Evolutionary conservation across 1,140 invertebrate species (phyloP), one percentile per base, ranked within the genome.

Genomic region (Drosophila subpulchrella): DNA sequence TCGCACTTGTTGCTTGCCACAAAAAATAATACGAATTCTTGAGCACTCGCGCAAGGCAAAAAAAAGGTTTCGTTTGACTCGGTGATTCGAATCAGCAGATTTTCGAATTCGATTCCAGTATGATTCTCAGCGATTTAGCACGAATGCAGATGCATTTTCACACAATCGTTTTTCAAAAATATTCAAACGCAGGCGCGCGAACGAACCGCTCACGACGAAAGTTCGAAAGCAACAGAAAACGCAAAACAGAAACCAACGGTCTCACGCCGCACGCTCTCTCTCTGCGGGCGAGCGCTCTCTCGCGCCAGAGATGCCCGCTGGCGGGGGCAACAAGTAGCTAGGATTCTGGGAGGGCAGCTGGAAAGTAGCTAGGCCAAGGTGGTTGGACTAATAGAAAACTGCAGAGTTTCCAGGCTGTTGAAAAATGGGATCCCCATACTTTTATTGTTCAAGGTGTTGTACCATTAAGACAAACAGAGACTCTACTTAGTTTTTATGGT

Each of bases 1-100:
- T 72, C 59, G 70, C 70, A 73, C 70, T 73, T 73, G 70, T 73
- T 73, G 67, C 62, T 67, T 44, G 54, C 65, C 54, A 71, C 66
- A 71, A 59, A 73, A 68, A 68, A 68, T 34, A 66, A 68, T 46
- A 46, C 36, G n/a, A 34, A 53, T 53, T 65, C 42, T 50, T 48
- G 38, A 38, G 42, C 77, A 80, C 77, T 61, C 77, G 57, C 70
- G 77, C 51, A 61, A 68, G 68, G 59, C 57, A 63, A 63, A 78
- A 62, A 78, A 71, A 72, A 59, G 38, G 36, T 41, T 59, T 62
- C 39, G 55, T 47, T 51, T 39, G n/a, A 4, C 17, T 51, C 30
- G 15, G 5, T 34, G 48, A 36, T 51, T 50, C 34, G 32, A 53
- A 36, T 36, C 50, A 53, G 32, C 30, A 36, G 32, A 36, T 36